phyloP scores from a whole-genome alignment of 2,888 invertebrate species.

The Melieria omissa region DNA sequence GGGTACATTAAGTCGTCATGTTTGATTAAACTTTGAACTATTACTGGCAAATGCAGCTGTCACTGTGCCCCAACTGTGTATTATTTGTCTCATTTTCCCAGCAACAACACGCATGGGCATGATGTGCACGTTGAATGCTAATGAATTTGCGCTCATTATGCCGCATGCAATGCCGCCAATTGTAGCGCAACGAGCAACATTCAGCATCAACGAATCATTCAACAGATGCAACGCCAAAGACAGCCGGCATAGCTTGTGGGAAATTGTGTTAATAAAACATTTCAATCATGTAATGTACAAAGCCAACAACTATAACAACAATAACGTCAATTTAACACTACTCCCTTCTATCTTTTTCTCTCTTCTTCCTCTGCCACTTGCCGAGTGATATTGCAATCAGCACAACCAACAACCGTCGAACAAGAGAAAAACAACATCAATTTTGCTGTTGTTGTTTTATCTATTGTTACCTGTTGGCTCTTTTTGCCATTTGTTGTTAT shows the following conservation, averaged over 20 bases:
- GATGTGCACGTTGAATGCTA: not conserved
- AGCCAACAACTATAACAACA: not conserved
- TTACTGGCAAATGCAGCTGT: too few relatives aligned
- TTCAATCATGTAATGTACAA: conserved; percentile 20
- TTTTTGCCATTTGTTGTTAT: too few relatives aligned
- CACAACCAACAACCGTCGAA: not conserved
- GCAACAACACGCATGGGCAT: conserved; percentile 5
- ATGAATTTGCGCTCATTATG: conserved; percentile 26
- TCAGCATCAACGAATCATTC: not conserved
- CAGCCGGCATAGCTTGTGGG: not conserved
- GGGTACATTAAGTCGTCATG: too few relatives aligned
- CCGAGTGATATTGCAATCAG: not conserved
- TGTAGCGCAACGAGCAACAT: not conserved
- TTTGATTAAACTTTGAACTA: too few relatives aligned
- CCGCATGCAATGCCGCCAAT: not conserved
- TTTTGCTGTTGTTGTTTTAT: too few relatives aligned
- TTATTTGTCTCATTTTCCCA: conserved; percentile 17
- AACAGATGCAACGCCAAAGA: not conserved
- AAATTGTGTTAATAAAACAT: conserved; percentile 31
- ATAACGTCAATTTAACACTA: not conserved
- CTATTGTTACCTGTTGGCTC: too few relatives aligned
- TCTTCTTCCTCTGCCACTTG: not conserved
- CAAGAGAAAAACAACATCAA: conserved; percentile 5
- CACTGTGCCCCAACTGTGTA: too few relatives aligned
- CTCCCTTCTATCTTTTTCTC: not conserved